Evolutionary conservation across 2,888 invertebrate species (phyloP).

Genomic region (Brachyopa scutellaris): DNA sequence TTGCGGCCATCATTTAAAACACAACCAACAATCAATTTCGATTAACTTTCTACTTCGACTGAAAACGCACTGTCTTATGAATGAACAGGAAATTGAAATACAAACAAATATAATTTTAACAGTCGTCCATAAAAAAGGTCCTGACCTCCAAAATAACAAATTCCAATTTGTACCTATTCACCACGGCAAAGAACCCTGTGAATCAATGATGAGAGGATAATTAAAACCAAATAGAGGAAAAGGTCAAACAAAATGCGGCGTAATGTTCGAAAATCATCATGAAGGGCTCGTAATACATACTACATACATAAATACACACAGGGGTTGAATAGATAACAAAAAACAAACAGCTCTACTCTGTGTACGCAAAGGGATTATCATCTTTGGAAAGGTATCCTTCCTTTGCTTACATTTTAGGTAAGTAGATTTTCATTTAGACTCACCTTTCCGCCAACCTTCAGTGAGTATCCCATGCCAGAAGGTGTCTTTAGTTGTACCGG

Average conservation of each 20-base stretch:
- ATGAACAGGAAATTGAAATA: conserved; percentile 39
- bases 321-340: conserved; percentile 15
- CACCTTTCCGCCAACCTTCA: conserved; percentile 91
- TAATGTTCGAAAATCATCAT: conserved; percentile 17
- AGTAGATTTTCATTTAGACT: conserved; percentile 58
- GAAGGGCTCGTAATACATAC: neutral
- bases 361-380: conserved; percentile 46
- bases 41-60: no score
- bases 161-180: conserved; percentile 40
- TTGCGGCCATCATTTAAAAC: no score
- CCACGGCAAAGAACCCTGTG: conserved; percentile 9
- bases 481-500: conserved; percentile 93
- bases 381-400: neutral
- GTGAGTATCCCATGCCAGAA: conserved; percentile 89
- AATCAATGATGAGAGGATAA: conserved; percentile 65
- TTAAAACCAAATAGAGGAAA: conserved; percentile 63
- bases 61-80: conserved; percentile 2
- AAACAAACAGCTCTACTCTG: neutral
- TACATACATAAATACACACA: neutral
- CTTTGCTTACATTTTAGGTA: neutral
- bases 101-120: conserved; percentile 17
- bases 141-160: conserved; percentile 12
- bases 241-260: conserved; percentile 59
- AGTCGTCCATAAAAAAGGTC: neutral
- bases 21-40: conserved; percentile 2